Evolutionary conservation across 1,140 invertebrate genomes (phyloP).

Genomic region (Euborellia annulipes): DNA sequence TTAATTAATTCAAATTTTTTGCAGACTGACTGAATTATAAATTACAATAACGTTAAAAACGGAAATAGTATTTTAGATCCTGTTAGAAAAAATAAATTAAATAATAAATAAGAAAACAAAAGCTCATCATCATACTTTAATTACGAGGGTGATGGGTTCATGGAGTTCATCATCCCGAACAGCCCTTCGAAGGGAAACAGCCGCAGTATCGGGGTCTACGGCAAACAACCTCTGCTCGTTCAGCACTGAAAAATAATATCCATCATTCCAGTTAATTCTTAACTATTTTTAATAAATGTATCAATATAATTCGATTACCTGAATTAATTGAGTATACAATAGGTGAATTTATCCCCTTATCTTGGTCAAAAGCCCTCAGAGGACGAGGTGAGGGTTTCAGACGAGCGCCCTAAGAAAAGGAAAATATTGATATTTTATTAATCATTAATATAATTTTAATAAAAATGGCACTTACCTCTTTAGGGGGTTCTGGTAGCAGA

Average conservation of each 20-base stretch:
- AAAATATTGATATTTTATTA: conserved; percentile 11
- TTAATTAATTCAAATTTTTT: too few species aligned
- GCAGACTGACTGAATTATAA: too few species aligned
- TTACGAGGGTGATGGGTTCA: conserved; percentile 56
- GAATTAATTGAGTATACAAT: conserved; percentile 47
- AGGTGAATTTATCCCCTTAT: conserved; percentile 58
- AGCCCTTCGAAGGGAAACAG: conserved; percentile 39
- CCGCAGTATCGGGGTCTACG: conserved; percentile 41
- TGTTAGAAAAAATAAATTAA: too few species aligned
- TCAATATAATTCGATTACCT: too few species aligned
- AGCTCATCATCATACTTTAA: too few species aligned
- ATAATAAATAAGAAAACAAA: too few species aligned
- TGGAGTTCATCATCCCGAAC: conserved; percentile 42
- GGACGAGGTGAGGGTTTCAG: conserved; percentile 39
- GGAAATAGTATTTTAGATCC: too few species aligned
- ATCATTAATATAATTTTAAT: too few species aligned
- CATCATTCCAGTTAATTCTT: too few species aligned
- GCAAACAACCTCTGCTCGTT: conserved; percentile 31
- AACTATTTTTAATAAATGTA: too few species aligned
- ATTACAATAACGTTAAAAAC: too few species aligned
- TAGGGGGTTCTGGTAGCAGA: conserved; percentile 41
- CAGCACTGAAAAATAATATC: conserved; percentile 19
- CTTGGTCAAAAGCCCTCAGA: conserved; percentile 62
- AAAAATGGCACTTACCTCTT: conserved; percentile 35
- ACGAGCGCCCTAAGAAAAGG: conserved; percentile 35